Evolutionary conservation across 2,113 vertebrate species (phyloP).

Genomic region (Scomber japonicus): DNA sequence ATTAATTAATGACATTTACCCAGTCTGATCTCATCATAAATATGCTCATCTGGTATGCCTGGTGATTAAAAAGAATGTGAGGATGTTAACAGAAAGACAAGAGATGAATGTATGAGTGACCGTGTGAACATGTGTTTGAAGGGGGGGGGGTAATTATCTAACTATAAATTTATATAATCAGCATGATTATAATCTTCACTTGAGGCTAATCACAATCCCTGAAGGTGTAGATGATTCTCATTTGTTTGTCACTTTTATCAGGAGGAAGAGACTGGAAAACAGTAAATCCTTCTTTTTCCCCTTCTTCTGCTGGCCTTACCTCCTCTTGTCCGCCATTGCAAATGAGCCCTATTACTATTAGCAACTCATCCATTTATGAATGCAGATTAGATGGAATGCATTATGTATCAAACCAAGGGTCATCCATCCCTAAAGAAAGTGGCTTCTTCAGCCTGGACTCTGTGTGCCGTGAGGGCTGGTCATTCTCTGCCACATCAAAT

Average conservation of each 20-base stretch:
- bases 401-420: conserved; percentile 71
- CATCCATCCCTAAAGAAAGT: conserved; percentile 46
- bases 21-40: conserved; percentile 64
- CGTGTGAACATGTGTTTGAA: not conserved
- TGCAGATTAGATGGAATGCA: conserved; percentile 72
- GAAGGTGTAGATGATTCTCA: not conserved
- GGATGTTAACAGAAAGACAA: conserved; percentile 46
- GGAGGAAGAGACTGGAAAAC: not conserved
- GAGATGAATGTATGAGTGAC: conserved; percentile 18
- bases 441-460: conserved; percentile 2
- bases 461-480: conserved; percentile 20
- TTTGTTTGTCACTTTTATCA: conserved; percentile 27
- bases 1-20: conserved; percentile 64
- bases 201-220: not conserved
- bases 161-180: conserved; percentile 21
- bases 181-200: not conserved
- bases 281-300: not conserved
- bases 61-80: conserved; percentile 58
- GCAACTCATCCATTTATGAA: conserved; percentile 71
- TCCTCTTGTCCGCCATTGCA: conserved; percentile 41
- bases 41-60: conserved; percentile 59
- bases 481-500: conserved; percentile 9
- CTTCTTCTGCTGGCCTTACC: conserved; percentile 38
- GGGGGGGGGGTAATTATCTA: conserved; percentile 3
- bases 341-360: conserved; percentile 66